These are phyloP conservation scores for Pristionchus mayeri DNA, from an alignment of 2,888 invertebrate species.

Conservation along the genomic window DNA sequence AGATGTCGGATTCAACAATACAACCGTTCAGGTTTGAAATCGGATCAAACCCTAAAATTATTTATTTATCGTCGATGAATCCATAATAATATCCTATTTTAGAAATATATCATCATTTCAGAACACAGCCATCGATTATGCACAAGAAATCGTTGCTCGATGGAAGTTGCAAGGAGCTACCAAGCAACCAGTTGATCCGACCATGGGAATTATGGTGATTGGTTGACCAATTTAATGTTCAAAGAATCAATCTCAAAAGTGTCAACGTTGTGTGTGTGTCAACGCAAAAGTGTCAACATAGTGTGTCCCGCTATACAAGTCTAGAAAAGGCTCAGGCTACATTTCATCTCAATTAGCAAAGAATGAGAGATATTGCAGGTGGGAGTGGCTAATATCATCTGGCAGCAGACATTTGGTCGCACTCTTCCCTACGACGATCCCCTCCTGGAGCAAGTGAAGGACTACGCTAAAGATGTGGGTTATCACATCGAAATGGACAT, in stretches of 20 bases:
- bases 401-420: not conserved
- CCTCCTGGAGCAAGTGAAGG: not conserved
- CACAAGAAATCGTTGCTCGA: not conserved
- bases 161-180: not conserved
- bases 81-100: no score
- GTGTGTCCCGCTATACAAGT: no score
- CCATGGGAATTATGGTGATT: not conserved
- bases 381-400: constrained; percentile 24
- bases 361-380: not conserved
- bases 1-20: constrained; percentile 3
- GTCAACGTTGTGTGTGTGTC: no score
- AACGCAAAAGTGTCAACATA: no score
- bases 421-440: constrained; percentile 30
- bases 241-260: no score
- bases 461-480: not conserved
- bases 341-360: not conserved
- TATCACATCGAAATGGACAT: no score
- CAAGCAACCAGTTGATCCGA: not conserved
- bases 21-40: not conserved
- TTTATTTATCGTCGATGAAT: not conserved
- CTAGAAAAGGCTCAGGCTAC: no score
- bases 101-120: not conserved
- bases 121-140: not conserved
- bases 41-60: no score
- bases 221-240: not conserved